phyloP scores from a whole-genome alignment of 2,797 vertebrate species.

The Ispidina picta region DNA sequence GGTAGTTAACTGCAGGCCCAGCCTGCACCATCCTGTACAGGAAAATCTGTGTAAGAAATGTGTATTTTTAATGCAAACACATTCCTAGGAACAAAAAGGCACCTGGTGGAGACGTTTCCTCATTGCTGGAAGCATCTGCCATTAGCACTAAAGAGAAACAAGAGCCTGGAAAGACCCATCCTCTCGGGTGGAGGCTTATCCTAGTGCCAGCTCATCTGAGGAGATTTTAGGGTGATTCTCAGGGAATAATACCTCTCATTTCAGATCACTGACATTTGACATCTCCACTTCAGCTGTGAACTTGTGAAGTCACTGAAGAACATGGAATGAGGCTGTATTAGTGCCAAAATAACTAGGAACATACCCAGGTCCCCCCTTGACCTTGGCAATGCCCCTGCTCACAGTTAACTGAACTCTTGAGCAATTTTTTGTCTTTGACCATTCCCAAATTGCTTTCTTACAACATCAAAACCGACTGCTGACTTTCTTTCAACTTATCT shows the following conservation, averaged over 20 bases:
- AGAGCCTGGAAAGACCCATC: not conserved
- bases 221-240: not conserved
- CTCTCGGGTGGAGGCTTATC: not conserved
- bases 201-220: not conserved
- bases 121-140: not conserved
- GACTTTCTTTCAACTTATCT: slow-evolving; percentile 29
- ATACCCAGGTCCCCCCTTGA: not conserved
- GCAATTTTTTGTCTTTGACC: slow-evolving; percentile 23
- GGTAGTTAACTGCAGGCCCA: not conserved
- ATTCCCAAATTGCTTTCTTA: slow-evolving; percentile 29
- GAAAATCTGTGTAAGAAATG: not conserved
- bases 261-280: not conserved
- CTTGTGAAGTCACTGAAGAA: not conserved
- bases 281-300: not conserved
- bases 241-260: not conserved
- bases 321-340: not conserved
- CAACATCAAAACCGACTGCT: not conserved
- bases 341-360: not conserved
- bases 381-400: not conserved
- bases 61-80: not conserved
- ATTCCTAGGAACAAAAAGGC: not conserved
- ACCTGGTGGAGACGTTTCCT: not conserved
- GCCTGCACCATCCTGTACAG: not conserved
- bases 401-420: not conserved
- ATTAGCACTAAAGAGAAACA: not conserved